Conservation (phyloP, 2,797 vertebrate species). For the Leuciscus waleckii region DNA sequence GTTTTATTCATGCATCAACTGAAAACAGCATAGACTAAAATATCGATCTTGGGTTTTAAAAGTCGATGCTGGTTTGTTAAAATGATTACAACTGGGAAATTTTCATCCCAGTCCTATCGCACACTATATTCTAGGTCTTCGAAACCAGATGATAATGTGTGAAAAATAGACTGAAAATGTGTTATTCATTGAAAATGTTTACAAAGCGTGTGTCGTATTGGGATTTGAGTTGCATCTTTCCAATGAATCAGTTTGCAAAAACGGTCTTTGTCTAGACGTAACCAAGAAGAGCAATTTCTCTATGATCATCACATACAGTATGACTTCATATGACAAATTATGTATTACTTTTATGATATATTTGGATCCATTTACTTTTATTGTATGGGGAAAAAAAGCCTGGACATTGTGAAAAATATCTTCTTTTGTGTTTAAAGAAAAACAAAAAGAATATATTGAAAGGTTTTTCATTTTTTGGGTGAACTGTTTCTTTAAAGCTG, state of each 20-base stretch:
- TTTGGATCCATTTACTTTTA: background rate
- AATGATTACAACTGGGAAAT: too few species aligned
- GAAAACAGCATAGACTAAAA: background rate
- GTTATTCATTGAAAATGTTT: background rate
- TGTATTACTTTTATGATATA: background rate
- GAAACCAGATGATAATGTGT: background rate
- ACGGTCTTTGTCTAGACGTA: background rate
- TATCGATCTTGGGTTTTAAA: too few species aligned
- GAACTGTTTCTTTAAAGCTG: background rate
- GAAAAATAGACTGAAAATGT: background rate
- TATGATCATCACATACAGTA: background rate
- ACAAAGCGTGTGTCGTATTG: background rate
- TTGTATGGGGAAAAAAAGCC: background rate
- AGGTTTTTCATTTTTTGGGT: background rate
- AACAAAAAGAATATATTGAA: background rate
- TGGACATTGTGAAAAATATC: background rate
- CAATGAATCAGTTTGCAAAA: background rate
- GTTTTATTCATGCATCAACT: too few species aligned
- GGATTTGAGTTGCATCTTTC: background rate
- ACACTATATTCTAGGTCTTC: background rate
- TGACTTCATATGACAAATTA: background rate
- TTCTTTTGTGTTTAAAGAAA: background rate
- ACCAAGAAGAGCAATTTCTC: background rate
- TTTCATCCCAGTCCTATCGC: too few species aligned
- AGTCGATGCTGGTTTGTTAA: too few species aligned